Base-by-base conservation (phyloP, 2,797 vertebrate genomes). In the Macrochelys suwanniensis region DNA sequence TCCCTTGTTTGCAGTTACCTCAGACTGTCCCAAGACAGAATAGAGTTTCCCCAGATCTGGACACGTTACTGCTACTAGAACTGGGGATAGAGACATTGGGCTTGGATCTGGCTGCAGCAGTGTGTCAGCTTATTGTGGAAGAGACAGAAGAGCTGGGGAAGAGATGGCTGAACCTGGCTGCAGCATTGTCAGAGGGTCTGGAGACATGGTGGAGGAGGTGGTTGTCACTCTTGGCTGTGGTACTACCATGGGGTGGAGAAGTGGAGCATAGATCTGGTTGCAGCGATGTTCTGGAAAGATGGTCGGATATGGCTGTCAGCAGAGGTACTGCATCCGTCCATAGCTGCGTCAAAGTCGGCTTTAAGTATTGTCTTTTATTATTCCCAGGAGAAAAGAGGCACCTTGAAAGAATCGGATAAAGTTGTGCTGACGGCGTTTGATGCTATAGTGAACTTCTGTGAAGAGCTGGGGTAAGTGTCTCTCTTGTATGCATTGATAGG, bases 371-470 rank as follows among this genome's bases (percentile, higher is more conserved):
- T 81, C 28, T 10, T 51, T 2, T 5, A 95, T 91, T 94, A n/a
- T 94, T 88, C 91, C 11, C 96, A 99, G 99, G 98, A 97, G 92
- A 99, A 99, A 96, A 98, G 99, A n/a, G 99, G 99, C 71, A 97
- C 97, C 68, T 96, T 97, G 53, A 99, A 99, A 95, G 98, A 99
- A 7, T 97, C 97, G 1, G 99, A 99, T 97, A 99, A 99, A 98
- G 94, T 98, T 9, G 93, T 98, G 86, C 93, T 99, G 57, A 96
- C 88, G 76, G 99, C 99, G 95, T 99, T 99, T 82, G 98, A 99
- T 82, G 98, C 99, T 92, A 98, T 99, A 98, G 99, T 99, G 95
- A 97, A 97, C 68, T 99, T 98, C 98, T 99, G 99, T 21, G 99
- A 98, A 96, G 98, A 99, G 94, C 93, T 99, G 90, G 98, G 98